These are phyloP conservation scores for Esox niger DNA, from an alignment of 2,113 vertebrate species.

Conservation along the genomic window DNA sequence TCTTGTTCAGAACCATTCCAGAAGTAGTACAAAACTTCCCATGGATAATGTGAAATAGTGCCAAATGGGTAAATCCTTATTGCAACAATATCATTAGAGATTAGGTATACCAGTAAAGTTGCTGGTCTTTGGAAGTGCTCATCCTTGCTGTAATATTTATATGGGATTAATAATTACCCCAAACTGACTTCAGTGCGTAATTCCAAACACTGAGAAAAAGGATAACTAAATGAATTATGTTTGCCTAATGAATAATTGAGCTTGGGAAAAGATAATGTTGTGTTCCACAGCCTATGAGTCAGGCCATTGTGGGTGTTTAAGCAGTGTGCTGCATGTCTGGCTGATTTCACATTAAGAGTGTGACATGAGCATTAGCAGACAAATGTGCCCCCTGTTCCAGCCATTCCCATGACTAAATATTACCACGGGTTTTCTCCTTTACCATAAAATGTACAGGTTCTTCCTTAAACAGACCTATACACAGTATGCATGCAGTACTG, in stretches of 20 bases:
- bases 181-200: conserved; percentile 64
- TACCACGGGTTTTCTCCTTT: conserved; percentile 60
- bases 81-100: too few species aligned
- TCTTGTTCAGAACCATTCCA: too few species aligned
- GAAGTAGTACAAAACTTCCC: too few species aligned
- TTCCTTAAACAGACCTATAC: too few species aligned
- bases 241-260: conserved; percentile 76
- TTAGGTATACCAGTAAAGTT: neutral
- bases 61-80: too few species aligned
- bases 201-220: conserved; percentile 66
- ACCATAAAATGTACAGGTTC: neutral
- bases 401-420: conserved; percentile 61
- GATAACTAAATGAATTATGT: conserved; percentile 73
- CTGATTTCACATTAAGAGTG: conserved; percentile 64
- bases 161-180: conserved; percentile 52
- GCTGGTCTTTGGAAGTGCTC: conserved; percentile 15
- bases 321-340: conserved; percentile 49
- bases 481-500: too few species aligned
- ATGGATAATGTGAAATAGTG: too few species aligned
- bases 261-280: conserved; percentile 67
- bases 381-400: conserved; percentile 61
- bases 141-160: conserved; percentile 33
- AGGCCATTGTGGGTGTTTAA: conserved; percentile 64
- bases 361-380: conserved; percentile 72
- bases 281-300: conserved; percentile 53